These are phyloP conservation scores for Scalopus aquaticus DNA, from an alignment of 2,113 vertebrate genomes.

Conservation along the genomic window DNA sequence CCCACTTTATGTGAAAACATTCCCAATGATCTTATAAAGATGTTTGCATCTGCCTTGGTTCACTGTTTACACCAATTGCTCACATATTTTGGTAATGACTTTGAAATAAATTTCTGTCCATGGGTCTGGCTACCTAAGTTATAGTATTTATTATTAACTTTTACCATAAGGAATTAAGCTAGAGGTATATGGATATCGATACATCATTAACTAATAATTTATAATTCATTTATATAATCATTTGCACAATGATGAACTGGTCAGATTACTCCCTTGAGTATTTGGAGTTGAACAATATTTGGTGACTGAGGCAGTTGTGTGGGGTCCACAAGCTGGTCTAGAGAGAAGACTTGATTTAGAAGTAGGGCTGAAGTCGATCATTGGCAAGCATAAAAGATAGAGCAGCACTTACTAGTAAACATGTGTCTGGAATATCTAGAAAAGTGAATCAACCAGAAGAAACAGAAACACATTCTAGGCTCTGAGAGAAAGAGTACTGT, in stretches of 20 bases:
- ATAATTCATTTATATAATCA: neutral
- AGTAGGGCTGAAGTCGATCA: neutral
- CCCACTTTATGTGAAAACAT: neutral
- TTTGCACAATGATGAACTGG: neutral
- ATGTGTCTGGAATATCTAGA: neutral
- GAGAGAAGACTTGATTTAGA: neutral
- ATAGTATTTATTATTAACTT: neutral
- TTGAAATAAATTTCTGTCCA: neutral
- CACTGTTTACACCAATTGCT: neutral
- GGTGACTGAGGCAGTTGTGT: neutral
- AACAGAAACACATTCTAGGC: neutral
- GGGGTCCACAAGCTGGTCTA: neutral
- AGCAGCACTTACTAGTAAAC: neutral
- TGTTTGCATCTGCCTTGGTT: neutral
- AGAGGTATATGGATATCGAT: neutral
- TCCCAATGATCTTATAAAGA: neutral
- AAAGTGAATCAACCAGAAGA: neutral
- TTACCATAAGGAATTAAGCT: neutral
- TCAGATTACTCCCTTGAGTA: neutral
- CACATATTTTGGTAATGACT: neutral
- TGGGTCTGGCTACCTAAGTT: neutral
- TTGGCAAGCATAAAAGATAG: neutral
- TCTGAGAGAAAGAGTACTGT: neutral
- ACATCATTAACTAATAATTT: neutral
- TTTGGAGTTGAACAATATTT: neutral